Conservation (phyloP, 1,140 invertebrate species). For the Saccostrea glomerata region DNA sequence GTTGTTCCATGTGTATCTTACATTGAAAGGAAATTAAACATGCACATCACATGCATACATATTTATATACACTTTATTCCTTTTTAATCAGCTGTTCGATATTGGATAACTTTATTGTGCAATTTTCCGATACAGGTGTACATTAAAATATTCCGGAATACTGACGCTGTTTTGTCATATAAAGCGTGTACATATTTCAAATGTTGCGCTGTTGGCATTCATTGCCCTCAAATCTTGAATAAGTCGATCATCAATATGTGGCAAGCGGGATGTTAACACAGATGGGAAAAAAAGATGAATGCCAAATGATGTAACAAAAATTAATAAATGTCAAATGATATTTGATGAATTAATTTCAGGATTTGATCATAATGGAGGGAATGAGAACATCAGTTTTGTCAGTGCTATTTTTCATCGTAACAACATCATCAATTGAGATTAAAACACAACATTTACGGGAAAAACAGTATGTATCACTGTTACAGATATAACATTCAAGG, state of each 20-base stretch:
- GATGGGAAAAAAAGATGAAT: not conserved
- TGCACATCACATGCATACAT: no score
- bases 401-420: slow-evolving; percentile 6
- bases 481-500: not conserved
- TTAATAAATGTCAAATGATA: not conserved
- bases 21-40: no score
- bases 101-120: no score
- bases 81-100: no score
- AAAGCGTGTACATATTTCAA: not conserved
- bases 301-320: not conserved
- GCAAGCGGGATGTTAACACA: not conserved
- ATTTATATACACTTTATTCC: no score
- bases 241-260: not conserved
- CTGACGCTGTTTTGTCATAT: no score
- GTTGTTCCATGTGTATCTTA: no score
- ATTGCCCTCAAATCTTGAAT: not conserved
- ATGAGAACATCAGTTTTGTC: not conserved
- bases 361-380: slow-evolving; percentile 21
- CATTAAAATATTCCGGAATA: no score
- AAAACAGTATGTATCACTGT: not conserved
- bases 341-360: slow-evolving; percentile 9
- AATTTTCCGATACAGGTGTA: no score
- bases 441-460: slow-evolving; percentile 24
- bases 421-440: slow-evolving; percentile 4
- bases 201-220: not conserved